Percentiles rank a stretch among this genome's conserved stretches.
phyloP scores from a whole-genome alignment of 1,140 invertebrate genomes.

The Armadillidium nasatum region DNA sequence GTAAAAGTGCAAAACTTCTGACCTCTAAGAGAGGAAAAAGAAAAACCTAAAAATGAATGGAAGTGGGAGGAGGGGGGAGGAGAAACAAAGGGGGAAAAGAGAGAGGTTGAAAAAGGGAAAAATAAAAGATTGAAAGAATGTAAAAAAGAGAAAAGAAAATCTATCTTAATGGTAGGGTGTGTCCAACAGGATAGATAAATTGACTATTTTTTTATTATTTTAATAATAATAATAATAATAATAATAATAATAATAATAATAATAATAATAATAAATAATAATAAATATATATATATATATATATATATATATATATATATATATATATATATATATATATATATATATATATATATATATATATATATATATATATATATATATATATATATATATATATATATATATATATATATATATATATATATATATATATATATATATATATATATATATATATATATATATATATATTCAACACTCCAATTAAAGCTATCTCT shows the following conservation, averaged over 20 bases:
- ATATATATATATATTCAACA: too few relatives aligned
- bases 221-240: background rate
- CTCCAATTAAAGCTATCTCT: too few relatives aligned
- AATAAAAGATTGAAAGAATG: too few relatives aligned
- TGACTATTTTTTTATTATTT: background rate
- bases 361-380: background rate
- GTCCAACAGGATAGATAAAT: conserved; percentile 1
- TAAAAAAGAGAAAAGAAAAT: background rate
- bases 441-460: too few relatives aligned
- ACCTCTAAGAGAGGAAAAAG: too few relatives aligned
- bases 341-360: conserved; percentile 44
- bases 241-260: background rate
- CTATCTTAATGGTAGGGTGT: conserved; percentile 9
- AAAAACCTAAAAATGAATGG: background rate
- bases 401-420: too few relatives aligned
- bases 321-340: conserved; percentile 25
- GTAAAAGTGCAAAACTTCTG: too few relatives aligned
- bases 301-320: conserved; percentile 31
- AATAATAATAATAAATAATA: conserved; percentile 29
- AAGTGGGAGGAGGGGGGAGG: background rate
- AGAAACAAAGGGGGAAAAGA: background rate
- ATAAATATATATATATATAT: conserved; percentile 11
- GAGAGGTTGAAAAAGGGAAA: background rate
- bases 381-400: too few relatives aligned
- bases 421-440: too few relatives aligned